A percentile compares a stretch with the other conserved stretches of the same genome.
Conservation (phyloP, 2,113 vertebrate genomes). For the Antechinus stuartii region DNA sequence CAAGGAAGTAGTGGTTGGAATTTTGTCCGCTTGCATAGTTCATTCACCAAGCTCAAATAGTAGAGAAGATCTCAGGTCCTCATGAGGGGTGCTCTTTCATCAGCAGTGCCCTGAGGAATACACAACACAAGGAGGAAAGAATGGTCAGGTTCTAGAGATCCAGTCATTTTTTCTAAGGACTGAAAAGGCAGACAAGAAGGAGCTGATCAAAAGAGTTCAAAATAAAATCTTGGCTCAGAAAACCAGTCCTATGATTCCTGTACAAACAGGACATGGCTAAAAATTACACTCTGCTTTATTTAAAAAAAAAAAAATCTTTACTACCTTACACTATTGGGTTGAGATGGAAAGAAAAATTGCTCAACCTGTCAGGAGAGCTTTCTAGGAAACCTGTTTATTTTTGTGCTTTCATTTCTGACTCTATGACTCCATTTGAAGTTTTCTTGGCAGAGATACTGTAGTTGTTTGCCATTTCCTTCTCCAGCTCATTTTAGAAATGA, state of each 20-base stretch:
- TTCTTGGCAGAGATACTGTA: not conserved
- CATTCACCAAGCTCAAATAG: constrained; percentile 58
- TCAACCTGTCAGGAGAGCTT: not conserved
- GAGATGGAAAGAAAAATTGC: not conserved
- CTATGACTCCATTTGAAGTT: not conserved
- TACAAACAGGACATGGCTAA: not conserved
- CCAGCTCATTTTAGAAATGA: not conserved
- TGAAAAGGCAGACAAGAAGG: not conserved
- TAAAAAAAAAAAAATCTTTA: not conserved
- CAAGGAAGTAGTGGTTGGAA: not conserved
- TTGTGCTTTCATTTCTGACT: not conserved
- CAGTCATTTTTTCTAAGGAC: not conserved
- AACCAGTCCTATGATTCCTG: not conserved
- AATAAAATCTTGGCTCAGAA: not conserved
- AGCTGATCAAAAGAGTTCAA: not conserved
- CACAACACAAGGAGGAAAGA: not conserved
- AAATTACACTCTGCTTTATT: not conserved
- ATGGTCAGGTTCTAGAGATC: not conserved
- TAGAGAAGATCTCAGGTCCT: constrained; percentile 76
- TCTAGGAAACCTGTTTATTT: not conserved
- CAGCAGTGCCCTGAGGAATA: constrained; percentile 80
- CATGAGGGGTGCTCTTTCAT: constrained; percentile 86
- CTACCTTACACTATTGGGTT: not conserved
- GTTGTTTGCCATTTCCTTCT: not conserved
- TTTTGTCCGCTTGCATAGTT: constrained; percentile 65